Conservation (phyloP, 2,888 invertebrate species). For the Rhodophaea formosa region DNA sequence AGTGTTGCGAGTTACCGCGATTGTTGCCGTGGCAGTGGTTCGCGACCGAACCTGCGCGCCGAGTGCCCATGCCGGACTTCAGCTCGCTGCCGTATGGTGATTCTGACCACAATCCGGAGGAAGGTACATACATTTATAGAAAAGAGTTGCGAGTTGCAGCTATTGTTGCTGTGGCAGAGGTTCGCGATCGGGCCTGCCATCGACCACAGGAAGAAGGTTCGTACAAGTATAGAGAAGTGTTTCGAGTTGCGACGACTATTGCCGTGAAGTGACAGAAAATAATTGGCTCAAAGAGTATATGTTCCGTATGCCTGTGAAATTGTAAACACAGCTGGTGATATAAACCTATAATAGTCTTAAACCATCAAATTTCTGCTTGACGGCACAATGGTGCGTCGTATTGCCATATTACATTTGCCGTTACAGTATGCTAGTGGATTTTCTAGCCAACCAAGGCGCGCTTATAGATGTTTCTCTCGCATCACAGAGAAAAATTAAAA, state of each 20-base stretch:
- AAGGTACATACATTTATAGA: slow-evolving; percentile 28
- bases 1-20: slow-evolving; percentile 81
- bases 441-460: no score
- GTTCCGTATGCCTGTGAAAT: no score
- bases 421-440: no score
- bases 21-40: slow-evolving; percentile 84
- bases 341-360: no score
- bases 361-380: no score
- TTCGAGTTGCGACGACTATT: slow-evolving; percentile 79
- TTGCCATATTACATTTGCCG: no score
- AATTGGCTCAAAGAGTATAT: no score
- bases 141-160: slow-evolving; percentile 81
- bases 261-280: slow-evolving; percentile 79
- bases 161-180: slow-evolving; percentile 84
- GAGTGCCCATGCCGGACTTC: slow-evolving; percentile 15
- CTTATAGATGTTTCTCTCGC: no score
- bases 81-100: slow-evolving; percentile 50
- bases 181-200: slow-evolving; percentile 79
- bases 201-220: slow-evolving; percentile 16
- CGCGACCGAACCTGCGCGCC: slow-evolving; percentile 77
- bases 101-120: slow-evolving; percentile 16
- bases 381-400: no score
- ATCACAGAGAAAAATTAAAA: no score
- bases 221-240: slow-evolving; percentile 66
- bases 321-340: no score